Percentiles rank a stretch among this genome's conserved stretches.
Conservation (phyloP, 2,113 vertebrate species). For the Stegastes partitus region DNA sequence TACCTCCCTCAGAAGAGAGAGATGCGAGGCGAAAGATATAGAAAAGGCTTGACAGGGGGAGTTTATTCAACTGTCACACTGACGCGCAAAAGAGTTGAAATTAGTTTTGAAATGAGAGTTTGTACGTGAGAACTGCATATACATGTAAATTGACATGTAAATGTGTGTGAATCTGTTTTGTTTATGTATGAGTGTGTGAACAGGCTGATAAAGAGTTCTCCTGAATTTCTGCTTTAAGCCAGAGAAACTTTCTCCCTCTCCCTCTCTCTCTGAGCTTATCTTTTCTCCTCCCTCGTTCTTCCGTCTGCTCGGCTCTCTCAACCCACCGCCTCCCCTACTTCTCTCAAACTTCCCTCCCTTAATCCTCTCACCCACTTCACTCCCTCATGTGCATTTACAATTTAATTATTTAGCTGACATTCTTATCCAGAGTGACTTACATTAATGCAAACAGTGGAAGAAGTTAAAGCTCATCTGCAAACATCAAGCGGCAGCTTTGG, state of each 20-base stretch:
- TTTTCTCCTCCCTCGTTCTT: background rate
- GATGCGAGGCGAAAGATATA: background rate
- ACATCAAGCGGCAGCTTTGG: conserved; percentile 35
- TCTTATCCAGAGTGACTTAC: conserved; percentile 33
- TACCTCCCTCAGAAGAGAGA: background rate
- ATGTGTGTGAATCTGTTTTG: background rate
- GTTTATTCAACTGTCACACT: conserved; percentile 46
- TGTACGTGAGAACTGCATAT: background rate
- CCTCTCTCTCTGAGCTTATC: conserved; percentile 12
- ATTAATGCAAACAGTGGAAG: conserved; percentile 34
- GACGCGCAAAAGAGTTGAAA: conserved; percentile 17
- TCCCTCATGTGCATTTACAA: conserved; percentile 10
- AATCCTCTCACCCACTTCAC: conserved; percentile 22
- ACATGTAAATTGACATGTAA: conserved; percentile 7
- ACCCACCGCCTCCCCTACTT: background rate
- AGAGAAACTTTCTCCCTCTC: conserved; percentile 13
- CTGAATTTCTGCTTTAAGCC: conserved; percentile 11
- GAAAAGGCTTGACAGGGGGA: conserved; percentile 5
- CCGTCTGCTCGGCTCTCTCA: background rate
- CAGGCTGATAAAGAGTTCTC: conserved; percentile 28
- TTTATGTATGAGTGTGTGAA: background rate
- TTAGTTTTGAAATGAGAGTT: conserved; percentile 24
- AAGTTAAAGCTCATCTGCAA: conserved; percentile 45
- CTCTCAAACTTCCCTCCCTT: background rate
- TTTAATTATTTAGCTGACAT: conserved; percentile 46